Conservation (phyloP, 2,113 vertebrate genomes). For the Acanthisitta chloris region DNA sequence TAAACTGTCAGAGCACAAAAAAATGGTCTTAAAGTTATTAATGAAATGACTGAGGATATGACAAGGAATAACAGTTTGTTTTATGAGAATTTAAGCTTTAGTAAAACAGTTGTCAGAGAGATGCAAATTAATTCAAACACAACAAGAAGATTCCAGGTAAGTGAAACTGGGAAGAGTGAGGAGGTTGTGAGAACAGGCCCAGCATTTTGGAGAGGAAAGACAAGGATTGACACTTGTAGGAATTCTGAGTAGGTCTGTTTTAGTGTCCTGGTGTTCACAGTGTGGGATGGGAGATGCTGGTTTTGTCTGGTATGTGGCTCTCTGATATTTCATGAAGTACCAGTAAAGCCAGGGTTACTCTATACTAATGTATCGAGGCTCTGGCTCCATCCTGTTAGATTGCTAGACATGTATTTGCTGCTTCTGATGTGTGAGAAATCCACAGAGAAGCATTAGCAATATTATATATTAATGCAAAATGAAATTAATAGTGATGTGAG, state of each 20-base stretch:
- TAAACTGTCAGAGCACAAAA: neutral
- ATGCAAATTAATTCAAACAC: neutral
- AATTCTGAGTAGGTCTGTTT: neutral
- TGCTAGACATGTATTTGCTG: neutral
- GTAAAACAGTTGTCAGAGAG: neutral
- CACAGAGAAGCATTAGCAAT: conserved; percentile 48
- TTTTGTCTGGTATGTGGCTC: neutral
- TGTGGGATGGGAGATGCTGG: neutral
- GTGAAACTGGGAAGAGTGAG: neutral
- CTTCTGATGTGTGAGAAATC: conserved; percentile 21
- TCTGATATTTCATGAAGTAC: neutral
- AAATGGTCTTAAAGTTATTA: neutral
- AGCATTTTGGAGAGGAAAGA: neutral
- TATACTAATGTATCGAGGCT: neutral
- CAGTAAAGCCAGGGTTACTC: neutral
- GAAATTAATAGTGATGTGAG: conserved; percentile 7
- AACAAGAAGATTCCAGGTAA: neutral
- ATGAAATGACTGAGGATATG: neutral
- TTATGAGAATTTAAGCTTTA: neutral
- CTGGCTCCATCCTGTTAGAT: neutral
- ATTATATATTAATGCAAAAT: conserved; percentile 55
- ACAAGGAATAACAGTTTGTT: neutral
- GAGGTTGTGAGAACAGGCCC: neutral
- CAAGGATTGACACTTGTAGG: neutral
- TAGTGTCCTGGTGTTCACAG: neutral